Evolutionary conservation across 2,888 invertebrate genomes (phyloP), one percentile per base, ranked within the genome.

Genomic region (Magallana nippona): DNA sequence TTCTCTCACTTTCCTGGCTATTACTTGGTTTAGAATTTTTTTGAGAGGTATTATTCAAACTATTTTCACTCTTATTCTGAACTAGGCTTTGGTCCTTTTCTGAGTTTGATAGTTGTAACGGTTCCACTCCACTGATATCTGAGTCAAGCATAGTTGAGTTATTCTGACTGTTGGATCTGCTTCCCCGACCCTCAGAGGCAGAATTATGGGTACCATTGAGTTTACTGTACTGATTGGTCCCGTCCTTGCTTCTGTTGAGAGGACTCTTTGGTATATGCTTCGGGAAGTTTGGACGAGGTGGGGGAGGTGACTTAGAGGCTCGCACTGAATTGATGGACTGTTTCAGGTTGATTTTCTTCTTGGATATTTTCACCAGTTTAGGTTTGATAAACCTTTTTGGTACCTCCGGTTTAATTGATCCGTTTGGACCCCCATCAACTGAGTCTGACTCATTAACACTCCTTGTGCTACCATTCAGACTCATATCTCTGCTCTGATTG

Each of bases 321-420:
- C 55, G 84, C 81, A 78, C 85, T 60, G 82, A 80, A 79, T 22
- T 83, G n/a, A 22, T 55, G 17, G 62, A 63, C 44, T 32, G 79
- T 79, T 62, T 77, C 62, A 60, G 71, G 60, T 82, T 71, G 57
- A 83, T 78, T 79, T 81, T 83, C 78, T 78, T 82, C 19, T 79
- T 86, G 15, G 91, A 90, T 17, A 92, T 86, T 83, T 88, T 89
- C 55, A 91, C 88, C 81, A 91, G 84, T 82, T 89, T 91, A 11
- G 90, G 91, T 85, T 90, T 90, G 3, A 90, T 89, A 85, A 87
- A 89, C 79, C 90, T 81, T 84, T 85, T 88, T 55, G 90, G 90
- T 44, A 89, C 82, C 56, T 85, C 87, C 82, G 90, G 89, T 85
- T 89, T 90, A n/a, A 63, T 77, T 58, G 62, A n/a, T 84, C 84